These are phyloP conservation scores for Ypsolopha sequella DNA, from an alignment of 2,888 invertebrate genomes.

Conservation along the genomic window DNA sequence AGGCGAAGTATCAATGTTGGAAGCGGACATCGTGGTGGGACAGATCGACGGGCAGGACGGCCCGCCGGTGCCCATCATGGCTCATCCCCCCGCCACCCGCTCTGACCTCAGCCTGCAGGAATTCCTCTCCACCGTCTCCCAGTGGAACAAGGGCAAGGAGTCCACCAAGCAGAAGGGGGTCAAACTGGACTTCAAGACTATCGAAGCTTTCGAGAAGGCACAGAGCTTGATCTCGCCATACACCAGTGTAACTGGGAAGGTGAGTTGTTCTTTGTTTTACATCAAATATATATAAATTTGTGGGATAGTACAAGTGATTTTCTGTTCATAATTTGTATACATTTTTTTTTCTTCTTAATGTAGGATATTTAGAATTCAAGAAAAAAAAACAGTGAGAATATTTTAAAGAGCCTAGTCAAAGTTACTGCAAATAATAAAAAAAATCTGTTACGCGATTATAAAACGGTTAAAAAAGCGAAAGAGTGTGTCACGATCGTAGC, in stretches of 20 bases:
- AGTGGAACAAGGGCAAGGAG: conserved; percentile 44
- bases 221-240: conserved; percentile 50
- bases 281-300: too few species aligned
- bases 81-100: conserved; percentile 79
- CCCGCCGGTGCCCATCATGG: conserved; percentile 82
- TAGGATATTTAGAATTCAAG: too few species aligned
- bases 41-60: conserved; percentile 55
- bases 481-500: too few species aligned
- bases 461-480: too few species aligned
- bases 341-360: too few species aligned
- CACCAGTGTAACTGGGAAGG: conserved; percentile 14
- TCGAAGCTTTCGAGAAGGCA: conserved; percentile 77
- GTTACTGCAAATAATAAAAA: too few species aligned
- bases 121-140: conserved; percentile 75
- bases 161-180: conserved; percentile 75
- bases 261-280: background rate
- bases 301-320: too few species aligned
- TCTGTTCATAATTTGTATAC: too few species aligned
- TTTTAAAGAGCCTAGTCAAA: too few species aligned
- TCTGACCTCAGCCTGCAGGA: conserved; percentile 83
- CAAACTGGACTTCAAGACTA: conserved; percentile 90
- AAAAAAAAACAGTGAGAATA: too few species aligned
- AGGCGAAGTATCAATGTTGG: conserved; percentile 82
- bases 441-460: too few species aligned
- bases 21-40: conserved; percentile 87